These are phyloP conservation scores for Proterorhinus semilunaris DNA, from an alignment of 2,113 vertebrate species.

Conservation along the genomic window DNA sequence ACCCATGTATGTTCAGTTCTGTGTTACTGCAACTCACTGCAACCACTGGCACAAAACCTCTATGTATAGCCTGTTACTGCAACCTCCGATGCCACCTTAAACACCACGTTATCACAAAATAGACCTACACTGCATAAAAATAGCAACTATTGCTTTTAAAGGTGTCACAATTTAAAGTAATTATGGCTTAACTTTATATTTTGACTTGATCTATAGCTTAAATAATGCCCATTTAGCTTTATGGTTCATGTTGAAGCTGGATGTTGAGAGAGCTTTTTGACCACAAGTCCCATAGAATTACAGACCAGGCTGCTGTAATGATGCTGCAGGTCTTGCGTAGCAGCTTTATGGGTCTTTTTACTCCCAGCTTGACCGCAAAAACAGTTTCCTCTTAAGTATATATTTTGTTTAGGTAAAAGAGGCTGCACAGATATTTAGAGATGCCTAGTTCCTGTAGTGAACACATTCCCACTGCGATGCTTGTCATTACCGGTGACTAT, in stretches of 20 bases:
- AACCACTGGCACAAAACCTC: neutral
- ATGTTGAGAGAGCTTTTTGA: neutral
- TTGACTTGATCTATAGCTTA: neutral
- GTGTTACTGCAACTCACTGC: neutral
- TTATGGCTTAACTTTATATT: neutral
- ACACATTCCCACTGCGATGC: slow-evolving; percentile 11
- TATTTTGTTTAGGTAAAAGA: neutral
- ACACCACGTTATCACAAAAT: neutral
- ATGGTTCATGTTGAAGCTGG: neutral
- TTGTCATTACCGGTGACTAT: slow-evolving; percentile 21
- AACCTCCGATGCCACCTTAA: neutral
- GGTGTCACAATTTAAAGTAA: neutral
- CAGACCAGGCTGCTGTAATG: neutral
- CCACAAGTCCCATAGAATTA: neutral
- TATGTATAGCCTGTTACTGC: neutral
- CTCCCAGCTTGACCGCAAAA: neutral
- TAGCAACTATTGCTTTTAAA: neutral
- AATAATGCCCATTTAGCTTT: neutral
- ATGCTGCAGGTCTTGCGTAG: neutral
- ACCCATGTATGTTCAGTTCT: too few relatives aligned
- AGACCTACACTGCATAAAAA: neutral
- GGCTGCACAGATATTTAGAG: neutral
- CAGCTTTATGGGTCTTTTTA: slow-evolving; percentile 4
- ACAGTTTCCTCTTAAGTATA: neutral
- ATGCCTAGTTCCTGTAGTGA: slow-evolving; percentile 23